phyloP scores from a whole-genome alignment of 1,140 invertebrate genomes.

The Apocrypta bakeri region DNA sequence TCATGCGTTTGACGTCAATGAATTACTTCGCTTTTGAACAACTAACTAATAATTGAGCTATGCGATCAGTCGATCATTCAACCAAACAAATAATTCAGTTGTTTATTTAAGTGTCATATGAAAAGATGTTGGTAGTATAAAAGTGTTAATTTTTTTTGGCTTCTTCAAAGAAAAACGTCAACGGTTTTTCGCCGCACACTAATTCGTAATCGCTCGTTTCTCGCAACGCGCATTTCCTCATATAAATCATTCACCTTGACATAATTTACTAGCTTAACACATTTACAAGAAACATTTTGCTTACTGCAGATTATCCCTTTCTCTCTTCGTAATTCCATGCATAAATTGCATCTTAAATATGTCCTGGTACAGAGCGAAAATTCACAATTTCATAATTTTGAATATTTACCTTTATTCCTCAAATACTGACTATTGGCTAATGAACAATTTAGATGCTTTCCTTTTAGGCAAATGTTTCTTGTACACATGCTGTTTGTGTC shows the following conservation, averaged over 20 bases:
- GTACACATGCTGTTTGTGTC: constrained; percentile 15
- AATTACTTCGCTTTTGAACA: background rate
- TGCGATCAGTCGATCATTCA: background rate
- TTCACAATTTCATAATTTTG: constrained; percentile 9
- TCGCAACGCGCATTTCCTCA: background rate
- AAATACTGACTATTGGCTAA: background rate
- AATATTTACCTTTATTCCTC: background rate
- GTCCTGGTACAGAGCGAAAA: background rate
- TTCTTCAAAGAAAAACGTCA: constrained; percentile 14
- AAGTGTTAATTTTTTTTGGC: constrained; percentile 11
- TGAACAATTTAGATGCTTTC: constrained; percentile 32
- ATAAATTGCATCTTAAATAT: constrained; percentile 8
- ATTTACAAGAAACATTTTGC: constrained; percentile 44
- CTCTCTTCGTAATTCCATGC: background rate
- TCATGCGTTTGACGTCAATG: background rate
- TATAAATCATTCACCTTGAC: constrained; percentile 39
- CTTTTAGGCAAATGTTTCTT: constrained; percentile 37
- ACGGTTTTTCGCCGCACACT: constrained; percentile 21
- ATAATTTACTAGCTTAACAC: constrained; percentile 38
- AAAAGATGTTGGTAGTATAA: background rate
- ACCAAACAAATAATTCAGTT: background rate
- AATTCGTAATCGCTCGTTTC: background rate
- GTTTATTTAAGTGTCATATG: background rate
- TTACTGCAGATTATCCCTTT: background rate
- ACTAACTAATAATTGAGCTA: background rate